Conservation (phyloP, 2,113 vertebrate genomes). For the Chaetura pelagica region DNA sequence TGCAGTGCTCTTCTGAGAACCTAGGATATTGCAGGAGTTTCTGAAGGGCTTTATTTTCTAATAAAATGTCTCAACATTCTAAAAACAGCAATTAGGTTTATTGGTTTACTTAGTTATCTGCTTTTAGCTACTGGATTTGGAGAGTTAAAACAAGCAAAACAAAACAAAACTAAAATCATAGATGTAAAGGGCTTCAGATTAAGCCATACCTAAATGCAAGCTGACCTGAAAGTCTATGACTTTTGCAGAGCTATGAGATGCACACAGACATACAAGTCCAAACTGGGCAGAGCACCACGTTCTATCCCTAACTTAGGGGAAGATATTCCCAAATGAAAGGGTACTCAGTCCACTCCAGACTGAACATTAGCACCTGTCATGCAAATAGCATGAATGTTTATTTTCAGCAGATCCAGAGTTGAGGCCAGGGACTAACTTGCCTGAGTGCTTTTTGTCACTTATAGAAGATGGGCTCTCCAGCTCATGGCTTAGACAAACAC, state of each 20-base stretch:
- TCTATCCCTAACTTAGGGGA: background rate
- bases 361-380: background rate
- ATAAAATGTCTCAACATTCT: background rate
- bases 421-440: background rate
- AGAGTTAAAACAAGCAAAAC: background rate
- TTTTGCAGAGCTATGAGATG: background rate
- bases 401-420: background rate
- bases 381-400: background rate
- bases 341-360: background rate
- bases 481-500: conserved; percentile 17
- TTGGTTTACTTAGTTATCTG: background rate
- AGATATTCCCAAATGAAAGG: background rate
- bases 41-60: background rate
- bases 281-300: background rate
- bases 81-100: background rate
- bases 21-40: background rate
- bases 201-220: background rate
- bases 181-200: background rate
- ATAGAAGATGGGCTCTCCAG: background rate
- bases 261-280: background rate
- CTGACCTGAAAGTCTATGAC: background rate
- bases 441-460: background rate
- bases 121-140: background rate
- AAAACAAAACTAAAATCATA: background rate
- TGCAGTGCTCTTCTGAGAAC: background rate